These are phyloP conservation scores for Pachydiplax longipennis DNA, from an alignment of 2,888 invertebrate species.

Conservation along the genomic window DNA sequence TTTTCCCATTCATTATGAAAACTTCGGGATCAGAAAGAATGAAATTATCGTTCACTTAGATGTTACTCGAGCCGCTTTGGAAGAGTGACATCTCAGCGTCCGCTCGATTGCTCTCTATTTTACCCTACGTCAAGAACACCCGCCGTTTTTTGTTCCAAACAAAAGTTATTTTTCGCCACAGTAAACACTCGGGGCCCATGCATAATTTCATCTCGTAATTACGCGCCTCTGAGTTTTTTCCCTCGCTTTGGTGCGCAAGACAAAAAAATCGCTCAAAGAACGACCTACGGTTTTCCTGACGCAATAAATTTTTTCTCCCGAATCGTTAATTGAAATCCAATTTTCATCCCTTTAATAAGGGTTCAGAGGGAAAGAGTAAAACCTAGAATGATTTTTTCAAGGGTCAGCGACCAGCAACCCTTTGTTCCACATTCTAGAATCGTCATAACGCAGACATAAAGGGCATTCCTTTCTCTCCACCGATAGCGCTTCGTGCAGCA, in stretches of 20 bases:
- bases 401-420: neutral
- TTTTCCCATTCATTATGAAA: too few species aligned
- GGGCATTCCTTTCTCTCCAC: neutral
- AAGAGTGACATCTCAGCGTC: neutral
- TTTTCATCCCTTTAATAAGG: neutral
- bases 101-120: neutral
- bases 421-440: neutral
- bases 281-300: neutral
- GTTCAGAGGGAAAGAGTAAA: neutral
- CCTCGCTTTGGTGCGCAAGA: neutral
- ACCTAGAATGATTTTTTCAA: neutral
- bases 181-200: neutral
- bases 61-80: neutral
- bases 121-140: neutral
- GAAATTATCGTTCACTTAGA: too few species aligned
- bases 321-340: neutral
- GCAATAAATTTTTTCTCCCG: neutral
- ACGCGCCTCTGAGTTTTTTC: neutral
- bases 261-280: neutral
- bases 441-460: neutral
- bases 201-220: neutral
- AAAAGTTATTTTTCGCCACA: neutral
- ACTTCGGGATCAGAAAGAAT: too few species aligned
- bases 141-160: neutral
- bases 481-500: neutral